Base-by-base conservation (phyloP, 2,888 invertebrate species). In the Malachius bipustulatus region DNA sequence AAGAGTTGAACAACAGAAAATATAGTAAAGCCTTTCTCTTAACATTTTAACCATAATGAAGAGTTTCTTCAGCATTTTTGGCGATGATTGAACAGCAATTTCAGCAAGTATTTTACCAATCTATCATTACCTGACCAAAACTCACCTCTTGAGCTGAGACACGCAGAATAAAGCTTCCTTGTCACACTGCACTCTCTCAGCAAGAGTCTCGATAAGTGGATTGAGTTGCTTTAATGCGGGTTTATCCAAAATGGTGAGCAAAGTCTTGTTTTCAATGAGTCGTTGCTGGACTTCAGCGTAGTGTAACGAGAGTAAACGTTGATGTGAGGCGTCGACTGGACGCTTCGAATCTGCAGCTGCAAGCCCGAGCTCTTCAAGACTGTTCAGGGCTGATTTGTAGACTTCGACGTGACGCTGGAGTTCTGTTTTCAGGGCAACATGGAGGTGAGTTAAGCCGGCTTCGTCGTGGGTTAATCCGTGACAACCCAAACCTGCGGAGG, bases 231-330 rank as follows among this genome's bases (percentile, higher is more conserved):
- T 77, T 48, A 90, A 59, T 2, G 79, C 78, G 16, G 82, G 81
- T 56, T 85, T 85, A 54, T 84, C 84, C 47, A 90, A 67, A 39
- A 85, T 78, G 30, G 89, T 90, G 41, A 89, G 67, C 24, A 91
- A 65, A 0, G 87, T 82, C 63, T 90, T 89, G 65, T 93, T 91
- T 64, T 90, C 89, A 51, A 91, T 90, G 35, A 93, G 69, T 1
- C 91, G 67, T 47, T 88, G 79, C 59, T 91, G 90, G 32, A 93
- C 87, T 56, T 91, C 90, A 4, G 77, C 73, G 52, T 85, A 82
- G 33, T 77, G 78, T 37, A 90, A 70, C 32, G 87, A 83, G 43
- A 93, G 66, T 30, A 90, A 76, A 14, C 91, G 70, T 62, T 91
- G 91, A 66, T 93, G 91, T 27, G 88, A 88, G 1, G 88, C 82